phyloP scores from a whole-genome alignment of 2,113 vertebrate species.

The Indicator maculatus region DNA sequence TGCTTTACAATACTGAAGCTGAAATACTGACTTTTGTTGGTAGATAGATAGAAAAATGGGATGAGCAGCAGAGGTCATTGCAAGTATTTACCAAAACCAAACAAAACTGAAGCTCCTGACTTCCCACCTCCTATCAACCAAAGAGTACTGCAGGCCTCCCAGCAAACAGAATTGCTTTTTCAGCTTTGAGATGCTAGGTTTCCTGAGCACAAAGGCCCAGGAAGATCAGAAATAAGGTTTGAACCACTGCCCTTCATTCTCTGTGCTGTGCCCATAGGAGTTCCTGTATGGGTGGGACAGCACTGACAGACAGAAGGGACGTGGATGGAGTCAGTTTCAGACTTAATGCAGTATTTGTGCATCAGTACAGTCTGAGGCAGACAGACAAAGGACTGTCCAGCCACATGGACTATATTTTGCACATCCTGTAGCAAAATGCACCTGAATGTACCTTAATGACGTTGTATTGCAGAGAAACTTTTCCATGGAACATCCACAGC shows the following conservation, averaged over 20 bases:
- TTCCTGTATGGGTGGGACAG: fast-evolving
- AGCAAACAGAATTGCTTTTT: background rate
- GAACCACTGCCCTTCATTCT: background rate
- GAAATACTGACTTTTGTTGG: background rate
- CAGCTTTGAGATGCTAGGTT: background rate
- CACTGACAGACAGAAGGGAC: background rate
- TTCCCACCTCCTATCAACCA: background rate
- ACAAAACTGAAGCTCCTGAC: background rate
- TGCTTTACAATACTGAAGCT: background rate
- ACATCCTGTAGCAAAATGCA: background rate
- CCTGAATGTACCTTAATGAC: background rate
- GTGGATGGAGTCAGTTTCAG: background rate
- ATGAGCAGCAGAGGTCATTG: background rate
- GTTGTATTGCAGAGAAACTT: background rate
- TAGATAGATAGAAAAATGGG: background rate
- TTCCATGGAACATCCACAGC: background rate
- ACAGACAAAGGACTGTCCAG: background rate
- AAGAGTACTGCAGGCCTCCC: background rate
- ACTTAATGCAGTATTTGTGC: background rate
- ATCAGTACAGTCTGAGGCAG: background rate
- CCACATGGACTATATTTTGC: background rate
- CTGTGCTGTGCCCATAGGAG: fast-evolving
- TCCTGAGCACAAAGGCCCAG: background rate
- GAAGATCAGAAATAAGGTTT: background rate
- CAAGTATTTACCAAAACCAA: background rate